Percentiles rank a stretch among this genome's conserved stretches.
Conservation (phyloP, 2,113 vertebrate genomes). For the Empidonax alnorum region DNA sequence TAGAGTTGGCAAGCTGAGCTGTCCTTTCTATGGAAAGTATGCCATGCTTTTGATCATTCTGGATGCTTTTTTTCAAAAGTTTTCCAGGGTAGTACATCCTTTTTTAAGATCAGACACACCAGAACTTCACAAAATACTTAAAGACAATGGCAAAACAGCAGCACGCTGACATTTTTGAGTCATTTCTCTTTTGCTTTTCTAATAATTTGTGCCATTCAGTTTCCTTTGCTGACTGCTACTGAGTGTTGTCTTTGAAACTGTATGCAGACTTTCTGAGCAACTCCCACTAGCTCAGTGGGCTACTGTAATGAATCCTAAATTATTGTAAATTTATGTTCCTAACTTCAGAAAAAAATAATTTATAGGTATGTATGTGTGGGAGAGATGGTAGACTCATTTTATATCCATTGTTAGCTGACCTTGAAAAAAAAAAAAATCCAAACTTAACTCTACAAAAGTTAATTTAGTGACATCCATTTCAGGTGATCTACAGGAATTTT, state of each 20-base stretch:
- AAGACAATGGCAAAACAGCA: not conserved
- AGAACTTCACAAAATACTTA: not conserved
- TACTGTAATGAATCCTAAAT: not conserved
- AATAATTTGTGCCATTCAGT: not conserved
- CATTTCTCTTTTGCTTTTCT: not conserved
- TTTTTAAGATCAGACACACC: not conserved
- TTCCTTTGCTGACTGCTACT: not conserved
- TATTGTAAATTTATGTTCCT: not conserved
- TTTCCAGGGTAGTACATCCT: not conserved
- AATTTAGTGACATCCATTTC: not conserved
- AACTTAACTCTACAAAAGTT: not conserved
- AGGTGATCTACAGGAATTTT: not conserved
- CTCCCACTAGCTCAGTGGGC: not conserved
- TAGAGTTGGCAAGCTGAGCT: not conserved
- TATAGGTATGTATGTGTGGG: not conserved
- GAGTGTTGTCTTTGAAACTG: not conserved
- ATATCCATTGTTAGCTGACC: not conserved
- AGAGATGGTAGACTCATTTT: not conserved
- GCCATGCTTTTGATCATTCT: not conserved
- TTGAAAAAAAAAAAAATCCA: not conserved
- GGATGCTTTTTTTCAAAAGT: not conserved
- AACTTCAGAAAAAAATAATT: not conserved
- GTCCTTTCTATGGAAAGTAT: not conserved
- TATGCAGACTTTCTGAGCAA: not conserved
- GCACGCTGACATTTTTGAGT: not conserved